These are phyloP conservation scores for Ephialtes manifestator DNA, from an alignment of 2,888 invertebrate species.

Conservation along the genomic window DNA sequence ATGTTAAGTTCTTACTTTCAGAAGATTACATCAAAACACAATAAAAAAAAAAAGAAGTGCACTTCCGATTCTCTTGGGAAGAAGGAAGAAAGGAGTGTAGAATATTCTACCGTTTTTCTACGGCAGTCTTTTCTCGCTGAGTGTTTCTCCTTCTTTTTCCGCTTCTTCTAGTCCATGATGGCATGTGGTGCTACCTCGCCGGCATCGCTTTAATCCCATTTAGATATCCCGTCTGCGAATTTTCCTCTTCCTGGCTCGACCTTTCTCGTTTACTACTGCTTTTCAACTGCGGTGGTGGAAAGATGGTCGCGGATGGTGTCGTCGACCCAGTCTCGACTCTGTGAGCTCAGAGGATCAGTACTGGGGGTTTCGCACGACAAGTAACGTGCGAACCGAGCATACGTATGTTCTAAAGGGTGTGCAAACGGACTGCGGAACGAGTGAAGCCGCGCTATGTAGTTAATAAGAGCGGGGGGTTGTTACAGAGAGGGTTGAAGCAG, in stretches of 20 bases:
- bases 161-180: conserved; percentile 44
- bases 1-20: too few species aligned
- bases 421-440: conserved; percentile 39
- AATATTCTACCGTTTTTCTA: conserved; percentile 3
- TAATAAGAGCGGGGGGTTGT: conserved; percentile 42
- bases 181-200: conserved; percentile 44
- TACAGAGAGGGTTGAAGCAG: conserved; percentile 40
- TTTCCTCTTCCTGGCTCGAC: conserved; percentile 2
- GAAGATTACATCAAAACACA: neutral
- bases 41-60: neutral
- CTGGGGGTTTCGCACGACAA: conserved; percentile 38
- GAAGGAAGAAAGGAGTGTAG: neutral
- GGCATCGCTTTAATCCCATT: conserved; percentile 76
- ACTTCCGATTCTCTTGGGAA: neutral
- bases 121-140: neutral
- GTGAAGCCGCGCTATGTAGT: conserved; percentile 36
- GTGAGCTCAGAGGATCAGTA: conserved; percentile 52
- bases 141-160: conserved; percentile 13
- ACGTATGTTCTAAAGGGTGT: conserved; percentile 48
- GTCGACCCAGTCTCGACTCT: conserved; percentile 52
- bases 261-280: conserved; percentile 49
- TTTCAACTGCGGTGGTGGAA: conserved; percentile 13
- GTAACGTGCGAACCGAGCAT: conserved; percentile 43
- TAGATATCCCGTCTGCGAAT: conserved; percentile 55
- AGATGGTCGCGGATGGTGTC: conserved; percentile 40